These are phyloP conservation scores for Margaritifera margaritifera DNA, from an alignment of 2,888 invertebrate genomes.

Conservation along the genomic window DNA sequence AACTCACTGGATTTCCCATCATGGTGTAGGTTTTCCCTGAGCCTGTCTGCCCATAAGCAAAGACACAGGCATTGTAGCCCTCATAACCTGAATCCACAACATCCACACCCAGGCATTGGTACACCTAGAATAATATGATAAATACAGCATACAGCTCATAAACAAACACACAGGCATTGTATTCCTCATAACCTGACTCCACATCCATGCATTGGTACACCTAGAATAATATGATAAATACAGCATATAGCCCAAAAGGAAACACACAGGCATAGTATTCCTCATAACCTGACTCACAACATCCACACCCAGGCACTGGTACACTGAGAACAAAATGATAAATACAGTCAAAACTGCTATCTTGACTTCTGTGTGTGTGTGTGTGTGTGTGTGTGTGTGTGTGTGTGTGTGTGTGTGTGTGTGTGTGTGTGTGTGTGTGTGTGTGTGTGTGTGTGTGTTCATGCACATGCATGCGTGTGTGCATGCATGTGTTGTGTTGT, in stretches of 20 bases:
- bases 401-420: too few species aligned
- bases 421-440: too few species aligned
- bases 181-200: conserved; percentile 79
- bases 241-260: conserved; percentile 93
- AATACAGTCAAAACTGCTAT: too few species aligned
- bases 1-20: conserved; percentile 81
- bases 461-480: too few species aligned
- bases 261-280: conserved; percentile 92
- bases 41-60: conserved; percentile 93
- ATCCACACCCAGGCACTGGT: conserved; percentile 79
- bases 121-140: conserved; percentile 75
- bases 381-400: too few species aligned
- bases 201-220: conserved; percentile 81
- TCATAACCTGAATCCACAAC: conserved; percentile 79
- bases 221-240: conserved; percentile 69
- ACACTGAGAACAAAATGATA: conserved; percentile 75
- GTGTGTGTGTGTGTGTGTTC: too few species aligned
- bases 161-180: conserved; percentile 92
- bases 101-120: conserved; percentile 79
- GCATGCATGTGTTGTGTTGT: too few species aligned
- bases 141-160: too few species aligned
- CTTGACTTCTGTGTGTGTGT: too few species aligned
- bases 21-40: conserved; percentile 93
- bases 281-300: conserved; percentile 78
- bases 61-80: conserved; percentile 90